Conservation (phyloP, 2,113 vertebrate genomes). For the Oxyruncus cristatus region DNA sequence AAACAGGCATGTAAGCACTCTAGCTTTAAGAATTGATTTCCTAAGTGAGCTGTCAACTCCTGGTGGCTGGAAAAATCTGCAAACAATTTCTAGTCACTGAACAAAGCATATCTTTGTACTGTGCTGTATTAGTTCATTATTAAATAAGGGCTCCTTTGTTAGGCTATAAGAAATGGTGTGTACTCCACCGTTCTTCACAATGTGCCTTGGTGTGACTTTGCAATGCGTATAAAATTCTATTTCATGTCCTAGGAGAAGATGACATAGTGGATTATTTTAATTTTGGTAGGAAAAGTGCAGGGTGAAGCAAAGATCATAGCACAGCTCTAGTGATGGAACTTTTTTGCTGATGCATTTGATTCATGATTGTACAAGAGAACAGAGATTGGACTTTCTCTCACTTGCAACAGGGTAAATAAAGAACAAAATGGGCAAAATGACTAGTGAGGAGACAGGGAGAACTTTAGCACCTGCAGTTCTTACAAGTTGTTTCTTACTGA, state of each 20-base stretch:
- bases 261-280: background rate
- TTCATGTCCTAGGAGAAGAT: background rate
- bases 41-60: slow-evolving; percentile 48
- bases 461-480: background rate
- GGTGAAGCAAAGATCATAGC: background rate
- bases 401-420: background rate
- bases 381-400: background rate
- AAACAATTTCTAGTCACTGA: slow-evolving; percentile 58
- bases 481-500: background rate
- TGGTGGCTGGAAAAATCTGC: slow-evolving; percentile 55
- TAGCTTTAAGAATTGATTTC: slow-evolving; percentile 35
- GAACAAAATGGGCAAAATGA: background rate
- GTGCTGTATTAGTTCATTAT: slow-evolving; percentile 28
- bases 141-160: slow-evolving; percentile 53
- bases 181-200: background rate
- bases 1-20: background rate
- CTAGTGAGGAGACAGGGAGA: background rate
- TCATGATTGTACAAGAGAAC: background rate
- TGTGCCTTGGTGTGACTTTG: slow-evolving; percentile 5
- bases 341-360: background rate
- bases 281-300: background rate
- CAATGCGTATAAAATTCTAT: background rate
- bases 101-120: slow-evolving; percentile 61
- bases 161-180: background rate
- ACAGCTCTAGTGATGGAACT: background rate